A percentile compares a stretch with the other conserved stretches of the same genome.
Conservation (phyloP, 2,888 invertebrate species). For the Neoaliturus tenellus region DNA sequence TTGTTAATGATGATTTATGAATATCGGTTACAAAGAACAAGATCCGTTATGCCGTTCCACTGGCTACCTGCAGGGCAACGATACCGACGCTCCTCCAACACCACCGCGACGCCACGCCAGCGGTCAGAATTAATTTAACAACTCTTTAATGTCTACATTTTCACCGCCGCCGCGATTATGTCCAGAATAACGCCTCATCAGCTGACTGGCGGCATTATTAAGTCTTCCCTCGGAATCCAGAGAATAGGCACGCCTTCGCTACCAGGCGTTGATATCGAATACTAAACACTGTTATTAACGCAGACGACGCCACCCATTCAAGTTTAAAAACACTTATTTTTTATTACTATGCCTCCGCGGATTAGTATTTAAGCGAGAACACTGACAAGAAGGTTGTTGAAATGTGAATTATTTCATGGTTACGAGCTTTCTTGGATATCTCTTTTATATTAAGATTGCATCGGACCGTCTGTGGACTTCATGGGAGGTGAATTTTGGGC, state of each 20-base stretch:
- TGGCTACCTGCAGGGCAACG: no score
- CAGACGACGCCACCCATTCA: neutral
- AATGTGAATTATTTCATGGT: neutral
- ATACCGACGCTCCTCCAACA: no score
- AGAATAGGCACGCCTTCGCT: neutral
- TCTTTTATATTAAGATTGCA: no score
- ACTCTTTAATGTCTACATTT: neutral
- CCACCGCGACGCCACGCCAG: neutral
- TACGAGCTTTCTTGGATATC: no score
- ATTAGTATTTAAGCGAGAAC: neutral
- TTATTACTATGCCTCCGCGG: neutral
- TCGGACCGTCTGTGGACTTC: no score
- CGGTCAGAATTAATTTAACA: neutral
- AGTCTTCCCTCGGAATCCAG: neutral
- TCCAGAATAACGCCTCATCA: neutral
- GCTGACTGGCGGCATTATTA: neutral
- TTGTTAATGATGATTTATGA: no score
- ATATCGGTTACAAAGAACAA: no score
- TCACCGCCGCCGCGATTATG: neutral
- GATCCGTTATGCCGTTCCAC: neutral
- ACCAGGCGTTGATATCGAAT: neutral
- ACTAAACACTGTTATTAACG: neutral
- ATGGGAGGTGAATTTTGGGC: no score
- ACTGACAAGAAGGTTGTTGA: neutral
- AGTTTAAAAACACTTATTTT: conserved; percentile 1